Evolutionary conservation across 2,888 invertebrate species (phyloP).

Genomic region (Trissolcus japonicus): DNA sequence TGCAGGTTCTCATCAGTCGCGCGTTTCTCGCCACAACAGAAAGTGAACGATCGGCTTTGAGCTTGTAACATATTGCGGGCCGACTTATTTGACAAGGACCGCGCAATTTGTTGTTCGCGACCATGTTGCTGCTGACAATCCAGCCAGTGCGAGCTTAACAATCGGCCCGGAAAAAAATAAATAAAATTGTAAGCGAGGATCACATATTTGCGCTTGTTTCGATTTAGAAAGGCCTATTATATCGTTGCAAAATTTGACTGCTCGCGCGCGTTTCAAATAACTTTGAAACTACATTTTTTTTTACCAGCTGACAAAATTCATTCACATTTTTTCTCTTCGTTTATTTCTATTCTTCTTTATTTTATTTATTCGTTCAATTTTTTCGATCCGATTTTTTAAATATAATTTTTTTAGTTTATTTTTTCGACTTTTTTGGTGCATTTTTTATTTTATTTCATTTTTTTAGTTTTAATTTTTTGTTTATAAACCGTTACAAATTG

Average conservation of each 20-base stretch:
- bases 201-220: conserved; percentile 7
- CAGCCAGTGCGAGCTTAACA: neutral
- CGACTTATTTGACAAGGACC: conserved; percentile 18
- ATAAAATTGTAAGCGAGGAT: conserved; percentile 1
- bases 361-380: too few relatives aligned
- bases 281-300: neutral
- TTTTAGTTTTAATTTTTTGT: too few relatives aligned
- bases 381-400: too few relatives aligned
- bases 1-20: conserved; percentile 65
- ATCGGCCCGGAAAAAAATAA: neutral
- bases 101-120: neutral
- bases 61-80: conserved; percentile 48
- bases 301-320: too few relatives aligned
- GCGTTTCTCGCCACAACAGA: conserved; percentile 55
- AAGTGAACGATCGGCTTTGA: conserved; percentile 33
- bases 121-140: conserved; percentile 3
- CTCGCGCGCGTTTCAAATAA: conserved; percentile 5
- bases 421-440: too few relatives aligned
- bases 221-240: conserved; percentile 31
- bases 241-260: conserved; percentile 30
- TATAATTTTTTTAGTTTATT: too few relatives aligned
- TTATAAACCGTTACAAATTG: too few relatives aligned
- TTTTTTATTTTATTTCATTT: too few relatives aligned
- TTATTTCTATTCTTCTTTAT: too few relatives aligned
- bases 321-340: too few relatives aligned